Base-by-base conservation (phyloP, 1,140 invertebrate genomes). In the Drosophila lacteicornis region DNA sequence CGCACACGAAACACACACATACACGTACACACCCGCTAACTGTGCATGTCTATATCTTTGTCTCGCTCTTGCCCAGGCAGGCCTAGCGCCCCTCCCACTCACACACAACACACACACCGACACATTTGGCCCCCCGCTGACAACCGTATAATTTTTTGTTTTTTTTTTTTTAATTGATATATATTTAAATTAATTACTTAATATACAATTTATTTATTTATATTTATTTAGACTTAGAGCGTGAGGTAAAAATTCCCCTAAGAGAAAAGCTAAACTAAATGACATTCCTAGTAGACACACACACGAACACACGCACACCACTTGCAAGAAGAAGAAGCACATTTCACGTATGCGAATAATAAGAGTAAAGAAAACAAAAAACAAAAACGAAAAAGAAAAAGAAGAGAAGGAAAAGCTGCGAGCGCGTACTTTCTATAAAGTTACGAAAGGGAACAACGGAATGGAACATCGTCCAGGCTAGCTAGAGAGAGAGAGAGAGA, bases 381-480 rank as follows among this genome's bases (percentile, higher is more conserved):
- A 40, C 17, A 46, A 63, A 40, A 73, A 63, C 11, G 36, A 63
- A 57, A 60, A 57, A 45, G 50, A 74, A 68, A 63, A 25, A 25
- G 38, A 73, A 68, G 50, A 43, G 46, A 45, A 38, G n/a, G 30
- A 47, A 46, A 63, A 47, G 51, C 46, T 84, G 81, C 81, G 75
- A 61, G 85, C 80, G 30, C 65, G 80, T 86, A 91, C 90, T 91
- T 91, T 91, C 90, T 91, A 91, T 91, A 91, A 91, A 91, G 90
- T 91, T 91, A 68, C 80, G 58, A 91, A 91, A 91, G 77, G 77
- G 71, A 68, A 27, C 9, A 30, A 47, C 7, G 25, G 15, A 40
- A 53, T 33, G 55, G 36, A 73, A 65, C 67, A 57, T 30, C n/a
- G 43, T 58, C 47, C 47, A 13, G 19, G 38, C 40, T 36, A 59